Conservation (phyloP, 2,113 vertebrate species). For the Ramphastos sulfuratus region DNA sequence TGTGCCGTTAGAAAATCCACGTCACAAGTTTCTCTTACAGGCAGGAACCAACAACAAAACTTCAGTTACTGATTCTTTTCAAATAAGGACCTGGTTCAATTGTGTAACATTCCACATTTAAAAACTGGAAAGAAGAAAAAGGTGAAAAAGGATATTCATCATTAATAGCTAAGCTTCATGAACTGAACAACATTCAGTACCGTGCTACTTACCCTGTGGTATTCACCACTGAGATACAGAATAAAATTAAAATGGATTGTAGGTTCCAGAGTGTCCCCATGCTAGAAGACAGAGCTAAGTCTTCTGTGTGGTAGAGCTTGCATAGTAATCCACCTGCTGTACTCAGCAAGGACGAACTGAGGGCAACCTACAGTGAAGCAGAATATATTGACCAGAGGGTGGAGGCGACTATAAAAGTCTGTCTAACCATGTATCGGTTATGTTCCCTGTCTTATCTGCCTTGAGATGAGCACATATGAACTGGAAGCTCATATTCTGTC, state of each 20-base stretch:
- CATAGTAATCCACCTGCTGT: slow-evolving; percentile 26
- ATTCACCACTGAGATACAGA: slow-evolving; percentile 24
- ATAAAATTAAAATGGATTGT: not conserved
- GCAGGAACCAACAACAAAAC: not conserved
- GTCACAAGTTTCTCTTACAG: not conserved
- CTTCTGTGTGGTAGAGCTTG: not conserved
- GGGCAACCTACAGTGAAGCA: not conserved
- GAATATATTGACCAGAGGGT: slow-evolving; percentile 26
- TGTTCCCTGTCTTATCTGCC: not conserved
- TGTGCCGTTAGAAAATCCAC: not conserved
- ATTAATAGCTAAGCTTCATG: not conserved
- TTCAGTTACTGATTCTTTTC: not conserved
- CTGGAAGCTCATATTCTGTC: not conserved
- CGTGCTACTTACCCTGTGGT: slow-evolving; percentile 50
- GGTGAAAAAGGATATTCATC: not conserved
- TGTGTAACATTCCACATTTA: not conserved
- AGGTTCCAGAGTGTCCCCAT: slow-evolving; percentile 38
- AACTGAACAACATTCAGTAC: not conserved
- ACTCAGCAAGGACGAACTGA: not conserved
- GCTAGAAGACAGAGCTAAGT: not conserved
- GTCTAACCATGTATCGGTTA: not conserved
- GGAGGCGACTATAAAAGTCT: slow-evolving; percentile 26
- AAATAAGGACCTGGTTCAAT: not conserved
- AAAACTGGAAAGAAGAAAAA: not conserved
- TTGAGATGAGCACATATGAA: not conserved